Conservation (phyloP, 2,797 vertebrate genomes). For the Scomberomorus guttatus region DNA sequence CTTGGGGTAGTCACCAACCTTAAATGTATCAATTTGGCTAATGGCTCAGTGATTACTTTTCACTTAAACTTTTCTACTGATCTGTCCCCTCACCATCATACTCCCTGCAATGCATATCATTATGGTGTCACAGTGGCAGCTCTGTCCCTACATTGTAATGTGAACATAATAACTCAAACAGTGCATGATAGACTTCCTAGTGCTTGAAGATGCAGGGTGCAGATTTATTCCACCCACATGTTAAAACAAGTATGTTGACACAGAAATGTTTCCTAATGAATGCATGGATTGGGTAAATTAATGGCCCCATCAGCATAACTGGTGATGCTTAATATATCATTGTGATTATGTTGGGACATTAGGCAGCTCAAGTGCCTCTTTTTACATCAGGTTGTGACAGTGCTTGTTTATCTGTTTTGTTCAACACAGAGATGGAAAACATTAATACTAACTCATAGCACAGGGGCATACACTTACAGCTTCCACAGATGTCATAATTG, state of each 20-base stretch:
- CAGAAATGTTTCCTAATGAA: constrained; percentile 42
- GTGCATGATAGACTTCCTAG: background rate
- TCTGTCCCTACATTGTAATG: background rate
- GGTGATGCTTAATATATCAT: constrained; percentile 60
- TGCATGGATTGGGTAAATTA: constrained; percentile 65
- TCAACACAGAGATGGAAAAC: constrained; percentile 14
- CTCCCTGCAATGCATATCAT: background rate
- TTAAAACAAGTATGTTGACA: constrained; percentile 51
- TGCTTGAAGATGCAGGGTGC: background rate
- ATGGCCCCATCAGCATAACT: constrained; percentile 60
- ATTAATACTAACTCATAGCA: background rate
- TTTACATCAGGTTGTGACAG: constrained; percentile 24
- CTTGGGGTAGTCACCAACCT: no score
- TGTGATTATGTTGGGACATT: constrained; percentile 59
- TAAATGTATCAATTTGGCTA: no score
- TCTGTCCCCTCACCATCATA: background rate
- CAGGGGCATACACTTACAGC: background rate
- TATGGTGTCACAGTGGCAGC: background rate
- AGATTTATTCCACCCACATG: constrained; percentile 41
- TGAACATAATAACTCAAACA: background rate
- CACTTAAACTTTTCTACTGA: background rate
- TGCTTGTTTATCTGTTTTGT: constrained; percentile 40
- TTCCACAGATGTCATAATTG: background rate
- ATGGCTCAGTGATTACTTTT: background rate
- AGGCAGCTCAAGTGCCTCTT: constrained; percentile 50